Conservation (phyloP, 2,113 vertebrate species). For the Pterocles burchelli region DNA sequence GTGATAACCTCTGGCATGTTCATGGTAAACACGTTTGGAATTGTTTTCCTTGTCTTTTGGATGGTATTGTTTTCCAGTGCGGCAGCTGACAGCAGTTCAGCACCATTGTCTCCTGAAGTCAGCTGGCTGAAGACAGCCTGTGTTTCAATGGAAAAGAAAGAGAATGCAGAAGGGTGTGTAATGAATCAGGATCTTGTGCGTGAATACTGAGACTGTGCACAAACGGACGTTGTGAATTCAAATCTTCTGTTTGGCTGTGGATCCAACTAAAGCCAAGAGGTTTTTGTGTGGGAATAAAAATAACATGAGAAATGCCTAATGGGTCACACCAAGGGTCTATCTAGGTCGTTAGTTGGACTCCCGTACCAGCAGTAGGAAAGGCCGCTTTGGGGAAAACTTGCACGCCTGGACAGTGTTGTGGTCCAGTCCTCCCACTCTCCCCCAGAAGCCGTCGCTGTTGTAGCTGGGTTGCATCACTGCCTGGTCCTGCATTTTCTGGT, state of each 20-base stretch:
- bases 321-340: background rate
- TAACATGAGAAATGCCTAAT: background rate
- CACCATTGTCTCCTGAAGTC: background rate
- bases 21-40: background rate
- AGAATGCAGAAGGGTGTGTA: background rate
- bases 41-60: slow-evolving; percentile 1
- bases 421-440: background rate
- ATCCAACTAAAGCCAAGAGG: background rate
- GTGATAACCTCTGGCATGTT: background rate
- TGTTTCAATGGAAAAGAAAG: background rate
- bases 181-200: background rate
- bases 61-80: background rate
- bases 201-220: background rate
- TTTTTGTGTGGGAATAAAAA: background rate
- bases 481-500: background rate
- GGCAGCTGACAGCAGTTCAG: slow-evolving; percentile 12
- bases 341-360: background rate
- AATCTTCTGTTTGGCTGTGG: background rate
- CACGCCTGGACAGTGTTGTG: background rate
- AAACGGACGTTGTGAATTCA: background rate
- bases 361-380: background rate
- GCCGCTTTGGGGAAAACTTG: background rate
- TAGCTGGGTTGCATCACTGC: background rate
- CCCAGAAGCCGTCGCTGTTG: background rate
- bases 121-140: background rate